Percentiles rank a stretch among this genome's conserved stretches.
phyloP scores from a whole-genome alignment of 2,888 invertebrate genomes.

The Lissonota sp. region DNA sequence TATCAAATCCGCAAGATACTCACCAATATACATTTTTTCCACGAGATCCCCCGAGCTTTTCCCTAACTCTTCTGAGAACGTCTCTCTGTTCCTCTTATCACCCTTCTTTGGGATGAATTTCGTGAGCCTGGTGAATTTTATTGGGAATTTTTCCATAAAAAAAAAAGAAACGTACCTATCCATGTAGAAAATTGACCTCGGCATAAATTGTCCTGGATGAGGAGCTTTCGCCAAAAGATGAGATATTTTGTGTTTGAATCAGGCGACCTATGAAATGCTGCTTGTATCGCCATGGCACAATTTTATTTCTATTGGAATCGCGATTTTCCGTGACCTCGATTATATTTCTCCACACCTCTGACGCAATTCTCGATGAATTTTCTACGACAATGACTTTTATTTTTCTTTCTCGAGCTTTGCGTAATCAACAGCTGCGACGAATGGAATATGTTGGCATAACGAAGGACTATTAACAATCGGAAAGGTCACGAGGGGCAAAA shows the following conservation, averaged over 20 bases:
- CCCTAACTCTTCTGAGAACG: neutral
- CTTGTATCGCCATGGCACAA: no score
- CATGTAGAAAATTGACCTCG: conserved; percentile 1
- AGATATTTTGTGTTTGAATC: no score
- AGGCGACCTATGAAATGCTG: no score
- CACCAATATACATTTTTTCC: conserved; percentile 18
- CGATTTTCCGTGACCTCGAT: no score
- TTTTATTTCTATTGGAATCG: no score
- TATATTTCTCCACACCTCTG: no score
- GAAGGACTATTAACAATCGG: conserved; percentile 18
- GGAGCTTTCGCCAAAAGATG: no score
- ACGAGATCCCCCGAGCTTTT: conserved; percentile 9
- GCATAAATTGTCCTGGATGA: neutral
- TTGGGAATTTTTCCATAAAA: no score
- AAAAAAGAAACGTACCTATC: neutral
- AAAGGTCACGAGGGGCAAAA: neutral
- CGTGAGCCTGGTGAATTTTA: no score
- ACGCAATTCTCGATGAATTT: no score
- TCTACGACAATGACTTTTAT: no score
- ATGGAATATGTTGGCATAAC: conserved; percentile 22
- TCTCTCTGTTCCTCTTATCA: neutral
- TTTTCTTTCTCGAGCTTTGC: neutral
- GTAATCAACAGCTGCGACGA: conserved; percentile 14
- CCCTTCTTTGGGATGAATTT: neutral
- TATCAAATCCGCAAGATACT: conserved; percentile 3